Conservation (phyloP, 2,797 vertebrate species). For the Ciconia nigra region DNA sequence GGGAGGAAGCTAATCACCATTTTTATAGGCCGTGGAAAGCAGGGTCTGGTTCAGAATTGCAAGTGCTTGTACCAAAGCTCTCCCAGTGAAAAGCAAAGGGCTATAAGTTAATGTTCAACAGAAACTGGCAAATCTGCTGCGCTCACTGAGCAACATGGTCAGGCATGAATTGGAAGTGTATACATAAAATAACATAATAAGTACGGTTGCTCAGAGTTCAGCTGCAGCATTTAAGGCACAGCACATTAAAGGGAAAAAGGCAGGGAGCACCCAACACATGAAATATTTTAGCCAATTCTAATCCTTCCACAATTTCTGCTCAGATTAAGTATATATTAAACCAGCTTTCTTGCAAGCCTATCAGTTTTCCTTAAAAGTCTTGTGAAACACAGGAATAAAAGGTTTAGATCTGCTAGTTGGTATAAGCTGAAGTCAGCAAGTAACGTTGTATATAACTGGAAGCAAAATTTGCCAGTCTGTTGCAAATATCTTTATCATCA, state of each 20-base stretch:
- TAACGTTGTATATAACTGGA: not conserved
- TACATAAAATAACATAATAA: not conserved
- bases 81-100: slow-evolving; percentile 8
- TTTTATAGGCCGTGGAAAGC: slow-evolving; percentile 29
- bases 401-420: not conserved
- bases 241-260: not conserved
- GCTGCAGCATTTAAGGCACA: not conserved
- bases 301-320: not conserved
- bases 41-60: not conserved
- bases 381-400: not conserved
- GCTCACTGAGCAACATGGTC: not conserved
- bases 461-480: not conserved
- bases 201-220: not conserved
- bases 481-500: not conserved
- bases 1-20: slow-evolving; percentile 51
- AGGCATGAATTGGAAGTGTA: not conserved
- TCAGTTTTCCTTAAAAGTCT: not conserved
- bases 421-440: not conserved
- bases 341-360: not conserved
- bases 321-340: not conserved
- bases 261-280: not conserved
- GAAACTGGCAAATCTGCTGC: not conserved
- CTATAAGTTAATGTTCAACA: slow-evolving; percentile 50
- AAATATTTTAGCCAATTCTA: not conserved
- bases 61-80: slow-evolving; percentile 9